Conservation (phyloP, 2,113 vertebrate genomes). For the Pyxicephalus adspersus region DNA sequence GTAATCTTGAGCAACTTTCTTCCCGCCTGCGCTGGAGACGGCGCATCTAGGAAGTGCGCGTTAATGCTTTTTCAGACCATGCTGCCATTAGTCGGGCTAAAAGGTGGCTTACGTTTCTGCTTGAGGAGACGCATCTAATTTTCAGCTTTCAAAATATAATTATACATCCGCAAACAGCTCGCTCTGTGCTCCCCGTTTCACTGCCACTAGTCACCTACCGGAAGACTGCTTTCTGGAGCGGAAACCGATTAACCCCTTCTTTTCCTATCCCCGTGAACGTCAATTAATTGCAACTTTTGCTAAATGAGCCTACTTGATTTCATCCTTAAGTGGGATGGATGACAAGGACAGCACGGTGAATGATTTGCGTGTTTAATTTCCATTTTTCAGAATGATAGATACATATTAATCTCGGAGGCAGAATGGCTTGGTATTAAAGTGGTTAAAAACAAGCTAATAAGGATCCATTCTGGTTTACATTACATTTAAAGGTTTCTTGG, state of each 20-base stretch:
- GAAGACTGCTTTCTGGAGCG: constrained; percentile 27
- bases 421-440: not conserved
- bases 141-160: constrained; percentile 54
- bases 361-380: no score
- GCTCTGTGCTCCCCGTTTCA: constrained; percentile 14
- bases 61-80: constrained; percentile 18
- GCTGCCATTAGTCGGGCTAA: constrained; percentile 43
- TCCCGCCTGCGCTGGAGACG: not conserved
- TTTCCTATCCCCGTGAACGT: not conserved
- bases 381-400: not conserved
- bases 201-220: constrained; percentile 16
- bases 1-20: constrained; percentile 24
- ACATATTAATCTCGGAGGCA: not conserved
- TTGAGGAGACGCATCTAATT: constrained; percentile 35
- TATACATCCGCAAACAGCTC: constrained; percentile 52
- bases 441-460: constrained; percentile 30
- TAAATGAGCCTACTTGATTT: not conserved
- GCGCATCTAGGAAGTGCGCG: constrained; percentile 5
- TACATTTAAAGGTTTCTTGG: constrained; percentile 38
- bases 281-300: not conserved
- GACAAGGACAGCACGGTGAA: not conserved
- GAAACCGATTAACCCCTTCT: constrained; percentile 30
- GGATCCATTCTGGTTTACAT: constrained; percentile 23
- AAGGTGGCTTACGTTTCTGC: constrained; percentile 45
- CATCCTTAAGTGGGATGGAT: constrained; percentile 1